Base-by-base conservation (phyloP, 2,888 invertebrate species). In the Caenorhabditis macrosperma region DNA sequence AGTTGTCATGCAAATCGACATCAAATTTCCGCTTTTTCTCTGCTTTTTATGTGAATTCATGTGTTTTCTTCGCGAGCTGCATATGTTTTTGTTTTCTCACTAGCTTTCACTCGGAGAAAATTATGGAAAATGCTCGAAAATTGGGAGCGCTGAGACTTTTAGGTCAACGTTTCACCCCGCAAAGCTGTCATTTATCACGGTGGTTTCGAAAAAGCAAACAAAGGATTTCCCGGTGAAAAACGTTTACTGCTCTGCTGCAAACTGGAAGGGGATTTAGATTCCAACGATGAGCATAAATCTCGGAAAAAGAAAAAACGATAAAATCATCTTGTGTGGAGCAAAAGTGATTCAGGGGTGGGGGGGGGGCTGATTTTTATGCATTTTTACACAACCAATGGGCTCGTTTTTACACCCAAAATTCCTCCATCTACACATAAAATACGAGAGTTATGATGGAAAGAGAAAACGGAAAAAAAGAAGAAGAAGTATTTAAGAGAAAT, bases 1-100 rank as follows among this genome's bases (percentile, higher is more conserved):
- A 63, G 63, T 64, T 72, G 35, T 63, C 63, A 63, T 72, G 72
- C 72, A 72, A 63, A 63, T 63, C 55, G 71, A 63, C 54, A 71
- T 71, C 61, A 55, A 71, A 71, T 71, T 61, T 71, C 71, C 71
- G 61, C 12, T 44, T 54, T 22, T 54, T 50, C 35, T 35, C n/a
- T 33, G 9, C 17, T 20, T 28, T 48, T 50, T 52, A n/a, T n/a
- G n/a, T 41, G 33, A 48, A n/a, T 28, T 44, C 1, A 44, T 30
- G 17, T 57, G 12, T 44, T 17, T 48, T 48, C 41, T 41, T 10
- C 10, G n/a, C n/a, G n/a, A n/a, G n/a, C n/a, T n/a, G n/a, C n/a
- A n/a, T n/a, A 38, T 38, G 38, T 38, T 5, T 2, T 38, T 38
- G 6, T 38, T 38, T 12, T 12, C 9, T 38, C n/a, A n/a, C n/a